A percentile compares a stretch with the other conserved stretches of the same genome.
Evolutionary conservation across 2,797 vertebrate species (phyloP).

Genomic region (Garrulus glandarius): DNA sequence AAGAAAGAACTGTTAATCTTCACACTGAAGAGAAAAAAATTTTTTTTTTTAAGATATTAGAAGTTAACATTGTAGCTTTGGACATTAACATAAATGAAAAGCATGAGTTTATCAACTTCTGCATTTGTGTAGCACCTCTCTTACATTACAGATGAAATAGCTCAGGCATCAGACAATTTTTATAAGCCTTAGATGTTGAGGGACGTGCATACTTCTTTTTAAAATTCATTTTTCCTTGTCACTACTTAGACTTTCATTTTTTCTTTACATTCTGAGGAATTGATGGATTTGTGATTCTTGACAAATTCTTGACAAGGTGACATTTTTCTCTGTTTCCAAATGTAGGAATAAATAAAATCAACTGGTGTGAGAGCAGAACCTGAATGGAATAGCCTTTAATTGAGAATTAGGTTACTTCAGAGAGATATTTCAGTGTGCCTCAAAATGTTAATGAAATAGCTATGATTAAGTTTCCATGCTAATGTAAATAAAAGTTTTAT

Average conservation of each 20-base stretch:
- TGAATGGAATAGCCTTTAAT: not conserved
- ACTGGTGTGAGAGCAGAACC: not conserved
- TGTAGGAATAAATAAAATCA: not conserved
- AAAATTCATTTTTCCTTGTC: not conserved
- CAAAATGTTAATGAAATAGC: not conserved
- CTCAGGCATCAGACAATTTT: not conserved
- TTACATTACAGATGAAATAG: not conserved
- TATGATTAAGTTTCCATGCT: not conserved
- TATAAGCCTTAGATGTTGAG: not conserved
- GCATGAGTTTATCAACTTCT: not conserved
- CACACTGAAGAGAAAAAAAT: not conserved
- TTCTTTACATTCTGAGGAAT: not conserved
- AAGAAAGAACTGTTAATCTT: not conserved
- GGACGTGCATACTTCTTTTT: not conserved
- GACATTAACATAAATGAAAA: not conserved
- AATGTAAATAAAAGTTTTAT: not conserved
- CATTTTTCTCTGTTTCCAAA: not conserved
- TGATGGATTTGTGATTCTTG: not conserved
- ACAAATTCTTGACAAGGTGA: not conserved
- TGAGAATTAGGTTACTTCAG: not conserved
- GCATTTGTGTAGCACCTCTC: not conserved
- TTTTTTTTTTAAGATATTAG: not conserved
- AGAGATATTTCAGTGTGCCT: not conserved
- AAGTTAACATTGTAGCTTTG: not conserved
- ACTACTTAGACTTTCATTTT: not conserved